Conservation (phyloP, 2,797 vertebrate species). For the Cephalopachus bancanus region DNA sequence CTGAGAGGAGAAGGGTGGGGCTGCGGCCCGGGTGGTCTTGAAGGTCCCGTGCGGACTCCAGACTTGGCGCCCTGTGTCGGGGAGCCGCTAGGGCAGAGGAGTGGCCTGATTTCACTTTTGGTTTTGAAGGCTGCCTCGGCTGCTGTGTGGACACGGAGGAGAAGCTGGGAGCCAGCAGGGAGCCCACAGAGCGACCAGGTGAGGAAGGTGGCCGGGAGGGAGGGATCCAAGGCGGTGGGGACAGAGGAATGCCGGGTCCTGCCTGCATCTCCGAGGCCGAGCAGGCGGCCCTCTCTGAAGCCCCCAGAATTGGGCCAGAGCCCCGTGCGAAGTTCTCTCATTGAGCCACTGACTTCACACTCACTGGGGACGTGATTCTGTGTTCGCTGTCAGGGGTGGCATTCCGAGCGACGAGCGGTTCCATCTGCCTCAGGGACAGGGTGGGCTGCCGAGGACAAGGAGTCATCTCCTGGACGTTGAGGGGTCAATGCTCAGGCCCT, state of each 20-base stretch:
- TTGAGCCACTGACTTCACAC: neutral
- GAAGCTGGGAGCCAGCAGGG: neutral
- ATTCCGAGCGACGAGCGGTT: neutral
- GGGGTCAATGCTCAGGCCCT: neutral
- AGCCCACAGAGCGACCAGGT: rapidly evolving
- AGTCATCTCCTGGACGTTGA: neutral
- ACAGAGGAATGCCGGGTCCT: too few relatives aligned
- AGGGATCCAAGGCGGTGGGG: too few relatives aligned
- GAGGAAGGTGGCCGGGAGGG: too few relatives aligned
- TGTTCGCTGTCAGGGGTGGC: too few relatives aligned
- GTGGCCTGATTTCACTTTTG: neutral
- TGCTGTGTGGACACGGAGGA: neutral
- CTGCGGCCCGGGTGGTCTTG: too few relatives aligned
- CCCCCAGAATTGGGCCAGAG: neutral
- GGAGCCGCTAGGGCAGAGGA: too few relatives aligned
- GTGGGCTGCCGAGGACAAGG: neutral
- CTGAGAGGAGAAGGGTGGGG: neutral
- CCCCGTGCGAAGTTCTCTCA: neutral
- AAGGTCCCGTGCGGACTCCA: neutral
- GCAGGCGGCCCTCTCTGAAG: neutral
- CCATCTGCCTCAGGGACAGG: neutral
- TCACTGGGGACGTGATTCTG: too few relatives aligned
- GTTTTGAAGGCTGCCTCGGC: neutral
- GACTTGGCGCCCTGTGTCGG: neutral
- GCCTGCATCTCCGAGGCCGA: neutral